Base-by-base conservation (phyloP, 2,797 vertebrate species). In the Sorex maritimensis region DNA sequence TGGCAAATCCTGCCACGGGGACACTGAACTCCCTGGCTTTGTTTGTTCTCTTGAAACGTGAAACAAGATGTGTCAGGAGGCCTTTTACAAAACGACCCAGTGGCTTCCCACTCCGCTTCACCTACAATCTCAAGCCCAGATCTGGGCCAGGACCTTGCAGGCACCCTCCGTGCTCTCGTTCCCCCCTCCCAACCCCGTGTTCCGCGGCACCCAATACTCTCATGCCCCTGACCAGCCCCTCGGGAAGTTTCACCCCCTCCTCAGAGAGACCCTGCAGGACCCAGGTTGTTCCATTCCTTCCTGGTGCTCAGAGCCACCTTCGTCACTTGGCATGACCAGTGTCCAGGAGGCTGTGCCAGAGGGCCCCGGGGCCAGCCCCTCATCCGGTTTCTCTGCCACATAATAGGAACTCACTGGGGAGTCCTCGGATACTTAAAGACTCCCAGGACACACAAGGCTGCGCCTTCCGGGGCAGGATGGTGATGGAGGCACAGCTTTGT, bases 321-420 rank as follows among this genome's bases (percentile, higher is more conserved):
- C 69, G 63, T 65, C 28, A 38, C 26, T 38, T 1, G 11, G 9
- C 0, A 28, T 0, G 1, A 0, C 11, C 9, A 5, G 49, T 14
- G 19, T 28, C 58, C 44, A 14, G 14, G 24, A 30, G 63, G 67
- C 41, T 30, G 2, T 38, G 30, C 26, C n/a, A 58, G 88, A 24
- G 68, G 26, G 8, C 3, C 19, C 23, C 2, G 7, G 46, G 5
- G 24, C 58, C 71, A 61, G 58, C 58, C 72, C 28, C 17, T 26
- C 65, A 24, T 90, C 38, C 82, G 26, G 14, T 81, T 75, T 68
- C 75, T 81, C 81, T 13, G 13, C 41, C 71, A 30, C 44, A 28
- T 67, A 71, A 30, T 38, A 82, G 65, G 55, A 65, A 23, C 69
- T 84, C 46, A 52, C 58, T 65, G 46, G 7, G 21, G 58, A 61